Percentiles rank a stretch among this genome's conserved stretches.
These are phyloP conservation scores for Caenorhabditis afra DNA, from an alignment of 2,888 invertebrate genomes.

Conservation along the genomic window DNA sequence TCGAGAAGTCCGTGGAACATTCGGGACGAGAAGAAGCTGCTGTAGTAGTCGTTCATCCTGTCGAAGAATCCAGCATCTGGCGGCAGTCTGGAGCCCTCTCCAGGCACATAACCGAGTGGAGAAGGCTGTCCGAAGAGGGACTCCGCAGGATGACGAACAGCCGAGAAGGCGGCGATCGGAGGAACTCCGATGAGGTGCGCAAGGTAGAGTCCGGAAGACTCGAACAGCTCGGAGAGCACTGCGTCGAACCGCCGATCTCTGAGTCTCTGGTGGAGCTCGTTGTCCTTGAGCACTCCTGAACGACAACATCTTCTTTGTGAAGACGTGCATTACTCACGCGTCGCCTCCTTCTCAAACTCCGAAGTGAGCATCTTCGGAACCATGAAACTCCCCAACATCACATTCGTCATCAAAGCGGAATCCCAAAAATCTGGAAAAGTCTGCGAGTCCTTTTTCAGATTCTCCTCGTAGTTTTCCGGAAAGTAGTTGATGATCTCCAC, in stretches of 20 bases:
- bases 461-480: conserved; percentile 35
- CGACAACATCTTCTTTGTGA: not conserved
- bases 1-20: conserved; percentile 15
- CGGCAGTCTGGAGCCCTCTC: conserved; percentile 4
- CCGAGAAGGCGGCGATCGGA: conserved; percentile 4
- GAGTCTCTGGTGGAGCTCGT: not conserved
- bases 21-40: not conserved
- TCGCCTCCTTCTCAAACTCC: conserved; percentile 18
- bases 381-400: conserved; percentile 21
- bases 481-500: conserved; percentile 39
- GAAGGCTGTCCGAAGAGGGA: conserved; percentile 28
- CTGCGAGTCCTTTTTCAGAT: conserved; percentile 6
- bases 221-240: conserved; percentile 27
- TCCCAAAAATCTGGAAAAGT: conserved; percentile 53
- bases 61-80: conserved; percentile 30
- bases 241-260: conserved; percentile 36
- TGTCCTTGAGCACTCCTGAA: conserved; percentile 33
- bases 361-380: conserved; percentile 7
- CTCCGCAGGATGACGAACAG: conserved; percentile 24
- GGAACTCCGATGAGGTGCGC: conserved; percentile 17
- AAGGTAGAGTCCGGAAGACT: conserved; percentile 21
- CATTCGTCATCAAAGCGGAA: conserved; percentile 11
- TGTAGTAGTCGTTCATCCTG: conserved; percentile 27
- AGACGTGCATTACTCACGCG: not conserved
- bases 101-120: conserved; percentile 24